Base-by-base conservation (phyloP, 2,797 vertebrate genomes). In the Zenarchopterus dispar region DNA sequence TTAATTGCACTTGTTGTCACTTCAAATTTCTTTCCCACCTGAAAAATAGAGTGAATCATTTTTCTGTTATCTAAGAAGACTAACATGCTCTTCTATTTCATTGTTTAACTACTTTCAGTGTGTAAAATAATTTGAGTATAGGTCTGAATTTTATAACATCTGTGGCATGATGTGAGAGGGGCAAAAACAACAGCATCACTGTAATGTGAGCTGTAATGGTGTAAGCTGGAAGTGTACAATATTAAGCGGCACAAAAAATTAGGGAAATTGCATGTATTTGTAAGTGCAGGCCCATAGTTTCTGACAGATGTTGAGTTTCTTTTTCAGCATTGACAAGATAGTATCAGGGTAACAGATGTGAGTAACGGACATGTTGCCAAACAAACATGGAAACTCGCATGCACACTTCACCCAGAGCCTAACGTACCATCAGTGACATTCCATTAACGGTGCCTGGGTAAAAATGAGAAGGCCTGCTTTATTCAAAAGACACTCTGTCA, bases 401-500 rank as follows among this genome's bases (percentile, higher is more conserved):
- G 6, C 66, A 56, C 67, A 49, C 60, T 60, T 80, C 68, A 67
- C 66, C 59, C 61, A 18, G 44, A 11, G 48, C 64, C 73, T 67
- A 72, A 83, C 81, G 48, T 62, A 78, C 62, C 79, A 87, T 86
- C 70, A 76, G 70, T 54, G 51, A 62, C 62, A 66, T 88, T 78
- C 82, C 72, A 88, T 91, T 91, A 89, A 83, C 21, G 42, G 57
- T 65, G 62, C 63, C 76, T 66, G 80, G 62, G 56, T 68, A 60
- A 67, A 76, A 89, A 86, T 80, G 69, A 87, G 84, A 90, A 62
- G 74, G 87, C 75, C 85, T 78, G 75, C 74, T 91, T 89, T 78
- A 71, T 65, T 86, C 82, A 78, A 81, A 85, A 85, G 67, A 89
- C 86, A 86, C 69, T 88, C 66, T 74, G 80, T 90, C 83, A 91